Conservation (phyloP, 2,797 vertebrate species). For the Coregonus ussuriensis region DNA sequence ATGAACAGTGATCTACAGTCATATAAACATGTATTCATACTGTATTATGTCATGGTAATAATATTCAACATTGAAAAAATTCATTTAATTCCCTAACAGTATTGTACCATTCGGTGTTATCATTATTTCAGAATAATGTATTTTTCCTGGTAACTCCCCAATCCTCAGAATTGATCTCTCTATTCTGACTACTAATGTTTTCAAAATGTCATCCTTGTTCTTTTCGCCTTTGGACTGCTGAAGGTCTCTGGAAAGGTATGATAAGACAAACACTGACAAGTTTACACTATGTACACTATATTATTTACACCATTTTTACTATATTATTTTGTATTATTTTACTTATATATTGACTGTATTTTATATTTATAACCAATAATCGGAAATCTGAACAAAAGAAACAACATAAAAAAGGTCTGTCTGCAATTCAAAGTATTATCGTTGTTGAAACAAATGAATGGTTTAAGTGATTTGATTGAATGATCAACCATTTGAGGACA, state of each 20-base stretch:
- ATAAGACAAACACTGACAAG: slow-evolving; percentile 48
- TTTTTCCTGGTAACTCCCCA: slow-evolving; percentile 7
- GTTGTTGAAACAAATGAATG: neutral
- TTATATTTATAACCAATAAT: neutral
- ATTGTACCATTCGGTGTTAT: slow-evolving; percentile 9
- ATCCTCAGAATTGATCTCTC: slow-evolving; percentile 23
- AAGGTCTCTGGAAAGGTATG: slow-evolving; percentile 90
- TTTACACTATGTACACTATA: slow-evolving; percentile 38
- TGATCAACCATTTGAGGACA: neutral
- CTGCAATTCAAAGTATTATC: neutral
- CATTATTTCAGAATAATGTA: neutral
- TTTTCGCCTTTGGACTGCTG: slow-evolving; percentile 70
- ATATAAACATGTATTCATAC: neutral
- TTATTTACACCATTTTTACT: slow-evolving; percentile 4
- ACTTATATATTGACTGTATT: slow-evolving; percentile 13
- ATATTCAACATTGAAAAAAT: slow-evolving; percentile 18
- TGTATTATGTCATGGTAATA: slow-evolving; percentile 19
- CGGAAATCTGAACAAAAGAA: neutral
- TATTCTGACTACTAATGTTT: slow-evolving; percentile 29
- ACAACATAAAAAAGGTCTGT: no score
- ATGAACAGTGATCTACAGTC: neutral
- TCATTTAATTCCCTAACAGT: slow-evolving; percentile 30
- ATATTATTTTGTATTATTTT: slow-evolving; percentile 1
- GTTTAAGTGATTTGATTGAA: neutral
- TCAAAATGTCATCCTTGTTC: slow-evolving; percentile 49